Conservation (phyloP, 2,797 vertebrate species). For the Darevskia mixta region DNA sequence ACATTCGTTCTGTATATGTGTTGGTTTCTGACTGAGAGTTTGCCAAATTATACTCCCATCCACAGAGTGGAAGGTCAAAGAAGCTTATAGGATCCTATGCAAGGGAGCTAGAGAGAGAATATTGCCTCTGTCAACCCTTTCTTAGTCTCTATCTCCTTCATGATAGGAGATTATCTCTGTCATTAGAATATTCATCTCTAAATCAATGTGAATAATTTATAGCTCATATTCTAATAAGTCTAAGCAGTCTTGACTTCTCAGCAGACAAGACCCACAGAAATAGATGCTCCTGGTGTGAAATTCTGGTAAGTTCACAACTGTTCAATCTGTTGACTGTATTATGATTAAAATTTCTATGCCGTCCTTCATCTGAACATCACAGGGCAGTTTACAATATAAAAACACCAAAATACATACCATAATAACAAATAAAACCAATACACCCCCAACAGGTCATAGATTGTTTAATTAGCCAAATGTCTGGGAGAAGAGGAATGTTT, state of each 20-base stretch:
- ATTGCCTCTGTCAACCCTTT: background rate
- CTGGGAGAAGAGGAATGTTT: too few relatives aligned
- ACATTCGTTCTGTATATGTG: background rate
- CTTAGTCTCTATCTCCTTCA: background rate
- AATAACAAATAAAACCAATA: too few relatives aligned
- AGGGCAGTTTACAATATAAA: too few relatives aligned
- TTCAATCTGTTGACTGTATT: background rate
- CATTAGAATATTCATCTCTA: background rate
- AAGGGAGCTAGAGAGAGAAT: background rate
- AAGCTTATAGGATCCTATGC: background rate
- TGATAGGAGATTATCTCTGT: background rate
- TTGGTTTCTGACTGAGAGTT: background rate
- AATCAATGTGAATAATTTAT: background rate
- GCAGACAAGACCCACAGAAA: background rate
- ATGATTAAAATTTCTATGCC: too few relatives aligned
- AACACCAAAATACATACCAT: too few relatives aligned
- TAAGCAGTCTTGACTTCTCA: background rate
- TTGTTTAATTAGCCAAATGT: too few relatives aligned
- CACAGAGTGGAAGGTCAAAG: background rate
- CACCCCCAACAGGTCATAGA: too few relatives aligned
- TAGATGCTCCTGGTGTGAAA: background rate
- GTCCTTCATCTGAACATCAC: too few relatives aligned
- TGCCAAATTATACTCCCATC: background rate
- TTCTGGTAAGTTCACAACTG: background rate
- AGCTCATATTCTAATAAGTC: background rate